Conservation (phyloP, 2,113 vertebrate species). For the Clarias batrachus region DNA sequence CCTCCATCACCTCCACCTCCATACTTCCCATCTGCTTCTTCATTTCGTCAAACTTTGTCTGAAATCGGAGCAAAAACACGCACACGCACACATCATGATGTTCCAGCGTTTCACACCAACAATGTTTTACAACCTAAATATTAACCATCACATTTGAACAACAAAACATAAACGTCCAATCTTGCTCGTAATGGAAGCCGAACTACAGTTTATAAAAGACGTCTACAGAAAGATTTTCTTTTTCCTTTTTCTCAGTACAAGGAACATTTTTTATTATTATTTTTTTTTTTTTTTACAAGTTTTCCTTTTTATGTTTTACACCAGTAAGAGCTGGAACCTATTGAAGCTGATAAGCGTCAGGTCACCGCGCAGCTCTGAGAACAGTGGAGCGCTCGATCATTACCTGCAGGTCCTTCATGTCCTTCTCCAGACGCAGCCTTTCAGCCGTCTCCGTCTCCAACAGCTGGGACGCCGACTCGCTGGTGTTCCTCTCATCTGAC, state of each 20-base stretch:
- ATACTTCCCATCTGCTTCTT: constrained; percentile 91
- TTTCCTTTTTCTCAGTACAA: background rate
- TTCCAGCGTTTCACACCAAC: background rate
- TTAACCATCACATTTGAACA: background rate
- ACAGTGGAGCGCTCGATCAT: background rate
- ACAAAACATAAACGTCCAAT: too few species aligned
- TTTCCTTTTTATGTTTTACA: background rate
- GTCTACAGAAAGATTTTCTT: background rate
- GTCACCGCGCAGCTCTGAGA: background rate
- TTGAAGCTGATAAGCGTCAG: background rate
- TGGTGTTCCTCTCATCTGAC: constrained; percentile 90
- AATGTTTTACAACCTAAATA: background rate
- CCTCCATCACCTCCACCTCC: constrained; percentile 97
- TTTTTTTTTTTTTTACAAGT: background rate
- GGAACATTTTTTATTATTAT: background rate
- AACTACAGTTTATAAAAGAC: background rate
- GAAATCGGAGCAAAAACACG: constrained; percentile 18
- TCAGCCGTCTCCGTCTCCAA: constrained; percentile 88
- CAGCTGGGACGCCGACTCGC: constrained; percentile 94
- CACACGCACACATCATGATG: background rate
- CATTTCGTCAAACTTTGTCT: constrained; percentile 85
- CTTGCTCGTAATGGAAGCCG: background rate
- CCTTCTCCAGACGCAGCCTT: constrained; percentile 89
- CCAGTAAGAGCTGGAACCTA: background rate
- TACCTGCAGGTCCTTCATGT: constrained; percentile 95